These are phyloP conservation scores for Caenorhabditis brenneri DNA, from an alignment of 1,140 invertebrate genomes.

Conservation along the genomic window DNA sequence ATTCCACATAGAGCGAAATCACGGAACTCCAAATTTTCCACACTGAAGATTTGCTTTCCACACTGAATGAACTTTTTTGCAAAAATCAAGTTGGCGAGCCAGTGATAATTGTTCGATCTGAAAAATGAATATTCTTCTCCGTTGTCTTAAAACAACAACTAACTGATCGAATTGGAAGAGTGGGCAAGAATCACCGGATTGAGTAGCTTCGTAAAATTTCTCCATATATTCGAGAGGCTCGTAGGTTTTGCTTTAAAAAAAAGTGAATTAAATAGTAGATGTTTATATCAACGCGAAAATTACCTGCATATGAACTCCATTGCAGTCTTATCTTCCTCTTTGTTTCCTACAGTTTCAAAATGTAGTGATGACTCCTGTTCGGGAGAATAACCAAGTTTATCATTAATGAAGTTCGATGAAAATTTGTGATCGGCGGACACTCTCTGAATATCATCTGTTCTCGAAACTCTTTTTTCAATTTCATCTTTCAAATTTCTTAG, in stretches of 20 bases:
- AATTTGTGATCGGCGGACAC: background rate
- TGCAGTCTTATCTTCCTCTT: background rate
- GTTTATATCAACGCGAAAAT: background rate
- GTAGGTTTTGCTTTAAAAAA: background rate
- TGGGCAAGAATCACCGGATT: background rate
- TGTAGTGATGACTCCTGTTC: background rate
- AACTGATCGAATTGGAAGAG: background rate
- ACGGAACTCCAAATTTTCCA: background rate
- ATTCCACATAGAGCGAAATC: constrained; percentile 18
- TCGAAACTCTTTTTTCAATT: background rate
- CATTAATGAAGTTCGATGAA: background rate
- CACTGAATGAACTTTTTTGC: background rate
- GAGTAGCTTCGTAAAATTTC: background rate
- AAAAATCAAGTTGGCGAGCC: background rate
- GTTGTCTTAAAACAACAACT: background rate
- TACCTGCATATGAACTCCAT: background rate
- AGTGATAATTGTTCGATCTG: background rate
- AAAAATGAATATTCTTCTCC: background rate
- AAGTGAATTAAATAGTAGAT: background rate
- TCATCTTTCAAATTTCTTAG: background rate
- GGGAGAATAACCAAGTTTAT: background rate
- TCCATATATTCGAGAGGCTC: background rate
- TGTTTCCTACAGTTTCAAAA: background rate
- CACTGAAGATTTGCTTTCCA: background rate
- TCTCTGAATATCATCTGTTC: background rate